phyloP scores from a whole-genome alignment of 1,140 invertebrate genomes.

The Cydia strobilella region DNA sequence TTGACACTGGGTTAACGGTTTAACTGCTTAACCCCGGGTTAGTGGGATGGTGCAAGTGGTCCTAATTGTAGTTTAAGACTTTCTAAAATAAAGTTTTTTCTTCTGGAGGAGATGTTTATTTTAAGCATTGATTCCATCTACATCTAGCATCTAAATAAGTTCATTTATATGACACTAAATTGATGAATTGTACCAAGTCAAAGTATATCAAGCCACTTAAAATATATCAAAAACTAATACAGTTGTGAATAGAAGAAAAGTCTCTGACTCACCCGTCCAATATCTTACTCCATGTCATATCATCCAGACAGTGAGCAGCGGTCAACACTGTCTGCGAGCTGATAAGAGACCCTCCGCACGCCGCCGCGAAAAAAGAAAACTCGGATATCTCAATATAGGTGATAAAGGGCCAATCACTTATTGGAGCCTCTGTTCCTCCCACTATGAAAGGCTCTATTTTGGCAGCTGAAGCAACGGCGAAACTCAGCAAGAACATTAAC shows the following conservation, averaged over 20 bases:
- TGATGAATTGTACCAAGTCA: no score
- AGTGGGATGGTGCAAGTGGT: no score
- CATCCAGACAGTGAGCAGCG: conserved; percentile 17
- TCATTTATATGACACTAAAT: no score
- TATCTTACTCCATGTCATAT: not conserved
- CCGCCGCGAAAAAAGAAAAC: not conserved
- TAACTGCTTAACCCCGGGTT: no score
- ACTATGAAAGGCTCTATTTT: conserved; percentile 1
- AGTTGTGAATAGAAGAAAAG: not conserved
- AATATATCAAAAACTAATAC: no score
- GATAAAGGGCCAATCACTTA: conserved; percentile 18
- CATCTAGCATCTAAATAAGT: no score
- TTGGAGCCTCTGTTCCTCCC: not conserved
- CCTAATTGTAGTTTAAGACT: no score
- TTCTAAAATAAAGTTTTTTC: no score
- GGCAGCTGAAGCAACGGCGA: not conserved
- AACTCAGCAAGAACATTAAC: not conserved
- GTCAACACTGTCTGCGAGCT: conserved; percentile 17
- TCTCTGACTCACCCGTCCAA: not conserved
- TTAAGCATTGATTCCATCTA: no score
- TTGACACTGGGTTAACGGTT: no score
- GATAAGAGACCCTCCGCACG: conserved; percentile 18
- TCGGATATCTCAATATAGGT: not conserved
- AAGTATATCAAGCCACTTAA: no score
- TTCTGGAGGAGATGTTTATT: no score